These are phyloP conservation scores for Anthoscopus minutus DNA, from an alignment of 2,113 vertebrate genomes.

Conservation along the genomic window DNA sequence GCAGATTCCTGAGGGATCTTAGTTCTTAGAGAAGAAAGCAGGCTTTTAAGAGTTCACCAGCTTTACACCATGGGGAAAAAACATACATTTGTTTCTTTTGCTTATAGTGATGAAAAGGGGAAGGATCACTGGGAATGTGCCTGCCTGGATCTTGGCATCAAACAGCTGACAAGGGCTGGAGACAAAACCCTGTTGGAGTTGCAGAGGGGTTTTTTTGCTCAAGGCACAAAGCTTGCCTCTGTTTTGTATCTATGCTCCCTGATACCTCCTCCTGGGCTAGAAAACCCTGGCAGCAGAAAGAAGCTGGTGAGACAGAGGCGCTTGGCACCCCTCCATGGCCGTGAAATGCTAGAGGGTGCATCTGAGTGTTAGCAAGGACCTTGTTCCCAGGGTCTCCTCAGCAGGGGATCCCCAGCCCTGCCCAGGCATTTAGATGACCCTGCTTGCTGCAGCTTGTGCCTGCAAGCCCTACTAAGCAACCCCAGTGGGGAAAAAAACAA, in stretches of 20 bases:
- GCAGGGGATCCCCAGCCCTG: background rate
- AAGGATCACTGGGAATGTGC: background rate
- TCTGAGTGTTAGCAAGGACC: background rate
- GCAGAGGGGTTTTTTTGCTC: background rate
- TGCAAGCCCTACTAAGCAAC: background rate
- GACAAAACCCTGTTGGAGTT: background rate
- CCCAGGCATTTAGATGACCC: background rate
- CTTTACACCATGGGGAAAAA: background rate
- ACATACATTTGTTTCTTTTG: background rate
- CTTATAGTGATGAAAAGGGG: background rate
- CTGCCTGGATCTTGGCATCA: background rate
- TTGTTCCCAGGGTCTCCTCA: background rate
- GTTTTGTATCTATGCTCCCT: background rate
- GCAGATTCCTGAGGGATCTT: background rate
- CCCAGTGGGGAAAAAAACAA: background rate
- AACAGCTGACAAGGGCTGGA: background rate
- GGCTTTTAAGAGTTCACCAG: background rate
- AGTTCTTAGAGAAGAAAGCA: background rate
- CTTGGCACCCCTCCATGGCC: background rate
- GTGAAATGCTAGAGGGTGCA: background rate
- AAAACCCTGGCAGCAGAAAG: background rate
- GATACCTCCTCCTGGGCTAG: background rate
- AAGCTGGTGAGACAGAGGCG: background rate
- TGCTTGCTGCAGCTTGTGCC: background rate
- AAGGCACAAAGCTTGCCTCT: background rate